Evolutionary conservation across 2,797 vertebrate genomes (phyloP), one percentile per base, ranked within the genome.

Genomic region (Gymnodraco acuticeps): DNA sequence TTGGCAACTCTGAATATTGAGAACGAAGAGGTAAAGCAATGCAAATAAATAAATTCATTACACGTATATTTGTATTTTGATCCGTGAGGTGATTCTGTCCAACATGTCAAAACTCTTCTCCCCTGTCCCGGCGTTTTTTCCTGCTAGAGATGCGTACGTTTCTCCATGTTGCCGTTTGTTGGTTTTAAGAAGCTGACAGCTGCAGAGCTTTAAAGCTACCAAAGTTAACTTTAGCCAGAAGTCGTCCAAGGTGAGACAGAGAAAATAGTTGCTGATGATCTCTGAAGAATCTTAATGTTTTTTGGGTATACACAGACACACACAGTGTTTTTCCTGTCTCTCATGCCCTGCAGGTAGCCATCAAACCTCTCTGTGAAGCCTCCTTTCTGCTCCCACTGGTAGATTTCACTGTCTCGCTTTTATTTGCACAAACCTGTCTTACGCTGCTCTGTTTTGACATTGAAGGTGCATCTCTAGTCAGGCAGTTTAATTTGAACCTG

Each of bases 1-100:
- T 89, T 99, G 70, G 90, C 98, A 42, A 99, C 97, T 0, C 95
- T 99, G 69, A 99, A 98, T 92, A 99, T 99, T 0, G 98, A 99
- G 92, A 99, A 97, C 0, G 98, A 99, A 84, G 98, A 99, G 98
- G 98, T 99, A 90, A 95, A 90, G 62, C 1, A 1, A 19, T 0
- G 31, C 52, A 72, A 47, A 48, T 20, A 14, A 19, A 5, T 5
- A 3, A 53, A 23, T 10, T 55, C 5, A 16, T 42, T 56, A 17
- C 41, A 20, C 41, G 2, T 38, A 38, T 38, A 38, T 38, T 38
- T 38, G 5, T 38, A 38, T 38, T 38, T 38, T 38, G 16, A 5
- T 2, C 4, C 10, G 48, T 11, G 15, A 58, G 71, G 0, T 42
- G 60, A 27, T 60, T 56, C 0, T 27, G 61, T 62, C 60, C 73